Evolutionary conservation across 2,888 invertebrate species (phyloP), one percentile per base, ranked within the genome.

Genomic region (Patella pellucida): DNA sequence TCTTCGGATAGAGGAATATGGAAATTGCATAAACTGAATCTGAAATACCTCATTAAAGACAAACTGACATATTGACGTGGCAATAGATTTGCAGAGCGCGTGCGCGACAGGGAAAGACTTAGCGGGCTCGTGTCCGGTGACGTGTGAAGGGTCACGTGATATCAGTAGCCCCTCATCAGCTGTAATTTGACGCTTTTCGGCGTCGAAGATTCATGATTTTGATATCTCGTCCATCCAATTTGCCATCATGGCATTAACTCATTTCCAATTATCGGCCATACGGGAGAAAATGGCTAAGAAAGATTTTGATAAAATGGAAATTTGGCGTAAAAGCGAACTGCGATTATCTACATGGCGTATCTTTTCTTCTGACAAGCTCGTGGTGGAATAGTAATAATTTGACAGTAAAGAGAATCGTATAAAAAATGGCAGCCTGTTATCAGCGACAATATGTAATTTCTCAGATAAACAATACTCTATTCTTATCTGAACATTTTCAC

Each of bases 21-120:
- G 62, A 62, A 62, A 62, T 62, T 62, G 62, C 62, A 62, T 62
- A 62, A 62, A 62, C 62, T 62, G 62, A 62, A 62, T 62, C 19
- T 62, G 62, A 62, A 62, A 62, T 62, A 62, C 62, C 62, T 7
- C 19, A 62, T 62, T 62, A 62, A 19, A 23, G 23, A 23, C 14
- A 12, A 62, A 62, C 62, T 62, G 62, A 12, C 62, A 62, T 62
- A 62, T 62, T 62, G 62, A 62, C 62, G 62, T 62, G 14, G 19
- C 19, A 15, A 62, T 23, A 23, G 62, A 62, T 23, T 62, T 62
- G 62, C 11, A 62, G 19, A 19, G 62, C 19, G 62, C 62, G 62
- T 62, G 62, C 62, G 62, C 62, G 23, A 23, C 12, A 62, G 19
- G 62, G 62, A n/a, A 23, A 62, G 62, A 23, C 19, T 62, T 62